phyloP scores from a whole-genome alignment of 2,888 invertebrate species.

The Lasioglossum oenotherae region DNA sequence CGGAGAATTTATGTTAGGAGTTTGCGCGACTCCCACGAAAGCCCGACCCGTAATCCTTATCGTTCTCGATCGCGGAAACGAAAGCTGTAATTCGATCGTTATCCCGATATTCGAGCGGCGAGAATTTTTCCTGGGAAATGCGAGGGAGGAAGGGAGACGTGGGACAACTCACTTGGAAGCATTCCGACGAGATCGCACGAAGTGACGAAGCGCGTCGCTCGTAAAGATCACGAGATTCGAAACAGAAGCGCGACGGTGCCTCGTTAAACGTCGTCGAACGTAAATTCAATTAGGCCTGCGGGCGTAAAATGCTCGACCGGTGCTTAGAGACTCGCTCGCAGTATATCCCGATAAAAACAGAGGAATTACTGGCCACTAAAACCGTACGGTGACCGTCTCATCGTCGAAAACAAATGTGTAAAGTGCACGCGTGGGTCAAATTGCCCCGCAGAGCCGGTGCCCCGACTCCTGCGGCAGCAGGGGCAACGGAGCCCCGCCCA shows the following conservation, averaged over 20 bases:
- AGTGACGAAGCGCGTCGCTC: constrained; percentile 18
- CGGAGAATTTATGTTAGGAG: neutral
- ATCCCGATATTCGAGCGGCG: neutral
- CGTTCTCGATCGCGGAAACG: constrained; percentile 4
- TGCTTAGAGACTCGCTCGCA: constrained; percentile 7
- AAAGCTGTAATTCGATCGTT: neutral
- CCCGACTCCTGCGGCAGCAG: neutral
- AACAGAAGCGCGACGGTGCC: constrained; percentile 30
- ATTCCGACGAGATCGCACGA: constrained; percentile 2
- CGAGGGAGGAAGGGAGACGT: too few species aligned
- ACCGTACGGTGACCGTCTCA: neutral
- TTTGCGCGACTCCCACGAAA: constrained; percentile 9
- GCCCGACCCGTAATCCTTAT: neutral
- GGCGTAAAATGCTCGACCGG: constrained; percentile 12
- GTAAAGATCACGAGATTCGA: constrained; percentile 28
- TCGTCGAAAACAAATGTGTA: neutral
- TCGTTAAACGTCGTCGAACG: neutral
- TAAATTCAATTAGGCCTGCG: constrained; percentile 34
- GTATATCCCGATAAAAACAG: constrained; percentile 13
- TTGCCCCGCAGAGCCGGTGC: neutral
- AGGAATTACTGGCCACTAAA: constrained; percentile 6
- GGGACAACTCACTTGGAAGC: neutral
- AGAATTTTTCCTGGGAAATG: neutral
- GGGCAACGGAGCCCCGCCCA: neutral
- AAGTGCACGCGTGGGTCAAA: neutral